These are phyloP conservation scores for Eucriotettix oculatus DNA, from an alignment of 2,888 invertebrate genomes.

Conservation along the genomic window DNA sequence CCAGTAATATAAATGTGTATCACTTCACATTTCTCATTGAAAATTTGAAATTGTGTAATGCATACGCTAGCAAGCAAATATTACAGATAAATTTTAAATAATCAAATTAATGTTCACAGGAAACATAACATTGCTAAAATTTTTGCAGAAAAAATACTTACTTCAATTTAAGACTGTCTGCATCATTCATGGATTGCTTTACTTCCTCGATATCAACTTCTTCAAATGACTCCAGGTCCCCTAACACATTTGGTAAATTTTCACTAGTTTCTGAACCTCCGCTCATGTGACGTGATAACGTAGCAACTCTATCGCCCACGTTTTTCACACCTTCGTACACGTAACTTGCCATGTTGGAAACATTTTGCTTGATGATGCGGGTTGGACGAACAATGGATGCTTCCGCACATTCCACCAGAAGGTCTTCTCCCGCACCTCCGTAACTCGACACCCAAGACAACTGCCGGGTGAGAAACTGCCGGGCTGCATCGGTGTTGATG, in stretches of 20 bases:
- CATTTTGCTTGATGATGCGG: slow-evolving; percentile 53
- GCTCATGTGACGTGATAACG: slow-evolving; percentile 54
- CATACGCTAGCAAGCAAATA: too few species aligned
- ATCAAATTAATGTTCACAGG: too few species aligned
- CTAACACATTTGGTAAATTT: slow-evolving; percentile 12
- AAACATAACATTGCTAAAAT: too few species aligned
- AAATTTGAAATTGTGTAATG: too few species aligned
- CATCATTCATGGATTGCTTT: background rate
- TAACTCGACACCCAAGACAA: slow-evolving; percentile 49
- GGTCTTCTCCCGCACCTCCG: slow-evolving; percentile 42
- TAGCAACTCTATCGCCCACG: slow-evolving; percentile 55
- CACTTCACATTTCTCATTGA: too few species aligned
- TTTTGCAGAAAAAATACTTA: background rate
- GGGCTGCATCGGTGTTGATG: slow-evolving; percentile 62
- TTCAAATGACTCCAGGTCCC: slow-evolving; percentile 28
- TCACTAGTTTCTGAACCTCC: slow-evolving; percentile 54
- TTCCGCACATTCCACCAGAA: slow-evolving; percentile 45
- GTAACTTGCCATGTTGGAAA: slow-evolving; percentile 52
- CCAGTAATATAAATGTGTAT: too few species aligned
- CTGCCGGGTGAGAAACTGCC: slow-evolving; percentile 57
- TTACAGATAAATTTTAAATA: too few species aligned
- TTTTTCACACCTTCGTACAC: slow-evolving; percentile 61
- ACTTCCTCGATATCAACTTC: slow-evolving; percentile 21
- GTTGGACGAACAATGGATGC: slow-evolving; percentile 31
- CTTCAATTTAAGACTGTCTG: background rate